phyloP scores from a whole-genome alignment of 2,888 invertebrate genomes.

The Acanthosepion esculentum region DNA sequence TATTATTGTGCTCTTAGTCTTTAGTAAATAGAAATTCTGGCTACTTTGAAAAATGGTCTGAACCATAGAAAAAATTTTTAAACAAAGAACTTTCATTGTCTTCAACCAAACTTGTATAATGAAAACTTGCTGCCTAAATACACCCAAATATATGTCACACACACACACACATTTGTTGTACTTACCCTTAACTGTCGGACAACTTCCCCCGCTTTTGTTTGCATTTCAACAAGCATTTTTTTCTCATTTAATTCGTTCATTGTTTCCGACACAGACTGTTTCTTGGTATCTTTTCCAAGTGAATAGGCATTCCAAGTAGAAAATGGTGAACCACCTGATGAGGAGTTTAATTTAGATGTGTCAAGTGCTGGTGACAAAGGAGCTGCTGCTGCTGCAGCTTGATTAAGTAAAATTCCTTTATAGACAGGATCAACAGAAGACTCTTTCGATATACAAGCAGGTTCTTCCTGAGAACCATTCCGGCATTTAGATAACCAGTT shows the following conservation, averaged over 20 bases:
- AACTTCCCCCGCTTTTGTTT: constrained; percentile 58
- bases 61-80: no score
- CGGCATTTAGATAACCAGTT: not conserved
- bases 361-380: not conserved
- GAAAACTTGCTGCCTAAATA: no score
- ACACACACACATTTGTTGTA: not conserved
- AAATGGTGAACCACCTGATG: not conserved
- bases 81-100: no score
- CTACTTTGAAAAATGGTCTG: no score
- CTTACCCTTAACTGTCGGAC: constrained; percentile 59
- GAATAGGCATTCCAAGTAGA: not conserved
- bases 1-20: no score
- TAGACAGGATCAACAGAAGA: not conserved
- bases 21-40: no score
- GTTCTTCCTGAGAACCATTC: not conserved
- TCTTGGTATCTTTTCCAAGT: not conserved
- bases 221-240: constrained; percentile 57
- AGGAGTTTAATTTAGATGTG: not conserved
- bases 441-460: not conserved
- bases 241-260: constrained; percentile 59
- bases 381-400: not conserved
- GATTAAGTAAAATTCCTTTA: not conserved
- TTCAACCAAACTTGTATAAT: no score
- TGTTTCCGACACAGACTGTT: constrained; percentile 45
- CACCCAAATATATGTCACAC: not conserved